Evolutionary conservation across 2,888 invertebrate genomes (phyloP).

Genomic region (Epiblema foenella): DNA sequence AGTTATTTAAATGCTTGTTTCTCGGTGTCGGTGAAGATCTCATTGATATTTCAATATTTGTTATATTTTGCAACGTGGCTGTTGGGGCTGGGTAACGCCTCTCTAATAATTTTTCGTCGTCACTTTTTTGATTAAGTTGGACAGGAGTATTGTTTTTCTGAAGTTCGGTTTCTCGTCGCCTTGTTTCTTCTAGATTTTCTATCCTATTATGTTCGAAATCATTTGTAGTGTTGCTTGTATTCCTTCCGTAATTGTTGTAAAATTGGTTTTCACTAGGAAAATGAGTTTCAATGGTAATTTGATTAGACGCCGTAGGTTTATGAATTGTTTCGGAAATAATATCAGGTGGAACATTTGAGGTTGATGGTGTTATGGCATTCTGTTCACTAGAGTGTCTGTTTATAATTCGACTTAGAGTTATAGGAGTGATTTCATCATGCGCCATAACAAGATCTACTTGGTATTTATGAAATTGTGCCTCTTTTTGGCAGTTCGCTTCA

Average conservation of each 20-base stretch:
- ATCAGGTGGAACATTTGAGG: slow-evolving; percentile 73
- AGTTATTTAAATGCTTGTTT: slow-evolving; percentile 65
- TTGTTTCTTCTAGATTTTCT: slow-evolving; percentile 58
- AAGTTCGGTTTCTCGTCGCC: slow-evolving; percentile 63
- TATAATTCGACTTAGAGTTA: slow-evolving; percentile 77
- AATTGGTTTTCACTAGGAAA: slow-evolving; percentile 73
- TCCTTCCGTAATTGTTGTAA: slow-evolving; percentile 55
- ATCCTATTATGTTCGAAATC: slow-evolving; percentile 54
- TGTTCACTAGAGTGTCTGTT: slow-evolving; percentile 69
- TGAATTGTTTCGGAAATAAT: slow-evolving; percentile 79
- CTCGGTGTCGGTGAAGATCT: slow-evolving; percentile 68
- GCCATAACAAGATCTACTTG: slow-evolving; percentile 87
- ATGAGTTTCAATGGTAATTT: slow-evolving; percentile 79
- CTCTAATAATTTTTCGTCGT: slow-evolving; percentile 81
- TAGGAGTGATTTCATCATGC: slow-evolving; percentile 86
- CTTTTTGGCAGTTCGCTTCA: slow-evolving; percentile 73
- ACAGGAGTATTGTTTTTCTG: slow-evolving; percentile 67
- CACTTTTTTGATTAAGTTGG: slow-evolving; percentile 77
- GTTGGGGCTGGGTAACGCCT: slow-evolving; percentile 69
- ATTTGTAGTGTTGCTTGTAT: slow-evolving; percentile 54
- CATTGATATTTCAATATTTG: slow-evolving; percentile 80
- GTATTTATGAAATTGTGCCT: slow-evolving; percentile 73
- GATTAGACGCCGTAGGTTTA: slow-evolving; percentile 71
- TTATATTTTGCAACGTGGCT: slow-evolving; percentile 79
- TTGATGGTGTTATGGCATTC: slow-evolving; percentile 54